Evolutionary conservation across 2,888 invertebrate species (phyloP).

Genomic region (Microctonus aethiopoides): DNA sequence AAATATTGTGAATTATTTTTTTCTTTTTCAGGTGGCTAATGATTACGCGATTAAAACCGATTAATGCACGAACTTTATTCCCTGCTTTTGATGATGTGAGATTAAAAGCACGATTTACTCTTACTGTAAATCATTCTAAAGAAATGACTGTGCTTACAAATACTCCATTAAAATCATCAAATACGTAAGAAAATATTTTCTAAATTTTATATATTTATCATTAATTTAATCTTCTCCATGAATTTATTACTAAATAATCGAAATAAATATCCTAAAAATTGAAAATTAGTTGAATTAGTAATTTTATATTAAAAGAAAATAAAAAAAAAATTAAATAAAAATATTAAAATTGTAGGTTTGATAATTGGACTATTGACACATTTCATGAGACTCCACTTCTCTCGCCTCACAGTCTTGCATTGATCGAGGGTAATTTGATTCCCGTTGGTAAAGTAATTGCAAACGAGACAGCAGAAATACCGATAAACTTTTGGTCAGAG

Average conservation of each 20-base stretch:
- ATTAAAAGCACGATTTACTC: slow-evolving; percentile 80
- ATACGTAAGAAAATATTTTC: slow-evolving; percentile 47
- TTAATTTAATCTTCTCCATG: no score
- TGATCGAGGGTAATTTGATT: slow-evolving; percentile 55
- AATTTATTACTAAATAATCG: no score
- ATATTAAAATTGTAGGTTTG: slow-evolving; percentile 40
- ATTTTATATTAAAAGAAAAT: no score
- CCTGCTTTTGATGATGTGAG: slow-evolving; percentile 77
- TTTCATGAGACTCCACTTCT: slow-evolving; percentile 64
- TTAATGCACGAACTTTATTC: slow-evolving; percentile 50
- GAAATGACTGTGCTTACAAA: slow-evolving; percentile 77
- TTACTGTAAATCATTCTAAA: slow-evolving; percentile 76
- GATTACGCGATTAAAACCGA: slow-evolving; percentile 48
- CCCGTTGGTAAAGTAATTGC: slow-evolving; percentile 32
- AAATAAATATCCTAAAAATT: no score
- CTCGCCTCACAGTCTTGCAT: slow-evolving; percentile 72
- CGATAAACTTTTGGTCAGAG: slow-evolving; percentile 37
- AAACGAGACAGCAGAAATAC: slow-evolving; percentile 17
- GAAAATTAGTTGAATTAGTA: no score
- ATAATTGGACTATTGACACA: slow-evolving; percentile 43
- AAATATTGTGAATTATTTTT: neutral
- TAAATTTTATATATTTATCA: no score
- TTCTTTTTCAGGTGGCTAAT: slow-evolving; percentile 47
- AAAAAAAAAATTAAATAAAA: no score
- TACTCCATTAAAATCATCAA: slow-evolving; percentile 71